Percentiles rank a stretch among this genome's conserved stretches.
phyloP scores from a whole-genome alignment of 1,140 invertebrate genomes.

The Reticulitermes speratus region DNA sequence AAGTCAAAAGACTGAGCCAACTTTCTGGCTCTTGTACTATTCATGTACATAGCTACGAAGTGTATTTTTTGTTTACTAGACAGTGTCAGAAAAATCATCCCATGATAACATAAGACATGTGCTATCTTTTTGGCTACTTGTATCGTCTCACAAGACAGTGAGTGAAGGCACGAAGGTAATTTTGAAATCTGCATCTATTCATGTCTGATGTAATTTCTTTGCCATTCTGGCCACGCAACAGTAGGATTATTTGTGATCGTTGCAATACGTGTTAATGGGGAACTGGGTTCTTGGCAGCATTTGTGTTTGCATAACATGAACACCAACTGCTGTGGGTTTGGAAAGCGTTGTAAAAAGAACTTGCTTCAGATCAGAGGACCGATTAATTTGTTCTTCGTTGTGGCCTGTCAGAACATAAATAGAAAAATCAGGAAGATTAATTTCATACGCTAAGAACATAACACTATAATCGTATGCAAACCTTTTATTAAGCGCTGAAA shows the following conservation, averaged over 20 bases:
- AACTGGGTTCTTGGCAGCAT: not conserved
- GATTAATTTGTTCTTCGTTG: not conserved
- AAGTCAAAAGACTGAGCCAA: too few relatives aligned
- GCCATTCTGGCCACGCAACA: too few relatives aligned
- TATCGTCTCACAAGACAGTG: too few relatives aligned
- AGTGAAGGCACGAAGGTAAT: too few relatives aligned
- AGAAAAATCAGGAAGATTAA: not conserved
- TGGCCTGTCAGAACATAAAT: not conserved
- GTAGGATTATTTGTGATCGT: not conserved
- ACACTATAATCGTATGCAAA: not conserved
- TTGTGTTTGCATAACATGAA: not conserved
- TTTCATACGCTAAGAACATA: not conserved
- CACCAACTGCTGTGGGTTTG: not conserved
- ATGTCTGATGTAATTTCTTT: too few relatives aligned
- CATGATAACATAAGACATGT: too few relatives aligned
- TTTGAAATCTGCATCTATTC: too few relatives aligned
- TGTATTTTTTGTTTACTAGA: too few relatives aligned
- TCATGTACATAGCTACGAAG: too few relatives aligned
- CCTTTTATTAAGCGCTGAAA: not conserved
- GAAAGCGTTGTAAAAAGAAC: not conserved
- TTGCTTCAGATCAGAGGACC: not conserved
- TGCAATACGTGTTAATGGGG: constrained; percentile 4
- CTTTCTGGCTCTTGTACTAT: too few relatives aligned
- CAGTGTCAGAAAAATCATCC: too few relatives aligned
- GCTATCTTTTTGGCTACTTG: too few relatives aligned